Evolutionary conservation across 2,888 invertebrate species (phyloP), one percentile per base, ranked within the genome.

Genomic region (Leucoptera coffeella): DNA sequence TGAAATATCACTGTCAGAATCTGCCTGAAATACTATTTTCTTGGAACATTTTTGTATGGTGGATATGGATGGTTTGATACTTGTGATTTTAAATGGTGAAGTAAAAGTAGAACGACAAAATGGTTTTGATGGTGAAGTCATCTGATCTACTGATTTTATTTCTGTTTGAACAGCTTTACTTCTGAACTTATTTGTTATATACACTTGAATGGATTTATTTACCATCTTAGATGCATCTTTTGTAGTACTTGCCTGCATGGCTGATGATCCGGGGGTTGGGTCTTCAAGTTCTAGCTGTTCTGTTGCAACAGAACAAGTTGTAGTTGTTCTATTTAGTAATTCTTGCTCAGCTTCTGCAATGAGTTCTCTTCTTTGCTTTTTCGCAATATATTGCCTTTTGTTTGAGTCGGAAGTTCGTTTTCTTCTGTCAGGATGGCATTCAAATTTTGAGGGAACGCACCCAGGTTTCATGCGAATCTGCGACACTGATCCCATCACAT

Each of bases 401-500:
- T 4, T 29, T 4, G 30, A 27, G 15, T 28, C 12, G 29, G 9
- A 11, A 25, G 32, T 31, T 15, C 32, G 34, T 30, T 19, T 29
- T 36, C 11, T 37, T 25, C 32, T 36, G 5, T 36, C 39, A 23
- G 33, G 4, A 35, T 42, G 46, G 17, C 42, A 45, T 12, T 6
- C 7, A 42, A 41, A 44, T 37, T 38, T 43, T 22, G 9, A 33
- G 9, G 43, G 45, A 1, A 42, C 24, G 32, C 42, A 45, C 0
- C 38, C 43, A 20, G 40, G 37, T 35, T 41, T 43, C 40, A 43
- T 43, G 4, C 38, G 41, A 0, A 47, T 30, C 26, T 42, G 37
- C 14, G 44, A 39, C 2, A 47, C 41, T 0, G 37, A 34, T 0
- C 43, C 45, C 45, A 47, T 47, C 20, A 46, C 14, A 36, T 38